Evolutionary conservation across 1,140 invertebrate species (phyloP).

Genomic region (Listronotus oregonensis): DNA sequence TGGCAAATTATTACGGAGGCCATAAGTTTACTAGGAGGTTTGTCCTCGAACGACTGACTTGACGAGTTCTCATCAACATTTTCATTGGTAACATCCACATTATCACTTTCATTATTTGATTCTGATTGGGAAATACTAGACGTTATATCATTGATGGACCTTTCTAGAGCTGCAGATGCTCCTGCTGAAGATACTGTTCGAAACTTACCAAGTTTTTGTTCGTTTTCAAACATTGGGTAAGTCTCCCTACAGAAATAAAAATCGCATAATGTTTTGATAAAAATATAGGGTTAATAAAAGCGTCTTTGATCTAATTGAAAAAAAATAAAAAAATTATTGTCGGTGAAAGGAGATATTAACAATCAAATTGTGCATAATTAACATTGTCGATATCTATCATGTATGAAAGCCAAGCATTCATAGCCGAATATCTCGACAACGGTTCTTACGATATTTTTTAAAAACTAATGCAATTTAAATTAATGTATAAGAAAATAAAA

Average conservation of each 20-base stretch:
- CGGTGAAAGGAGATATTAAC: no score
- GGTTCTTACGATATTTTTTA: no score
- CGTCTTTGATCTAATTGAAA: no score
- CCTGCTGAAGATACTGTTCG: constrained; percentile 61
- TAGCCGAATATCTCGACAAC: no score
- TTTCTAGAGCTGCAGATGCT: constrained; percentile 31
- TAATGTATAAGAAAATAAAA: no score
- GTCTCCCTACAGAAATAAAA: constrained; percentile 60
- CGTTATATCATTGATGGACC: constrained; percentile 33
- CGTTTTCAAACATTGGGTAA: constrained; percentile 71
- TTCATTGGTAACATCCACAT: constrained; percentile 12
- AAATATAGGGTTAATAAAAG: no score
- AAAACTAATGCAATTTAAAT: no score
- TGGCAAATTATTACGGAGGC: constrained; percentile 58
- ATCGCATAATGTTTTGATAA: background rate
- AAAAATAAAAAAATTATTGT: no score
- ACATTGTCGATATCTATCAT: no score
- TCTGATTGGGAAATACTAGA: constrained; percentile 25
- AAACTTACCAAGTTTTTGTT: constrained; percentile 68
- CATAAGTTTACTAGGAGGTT: constrained; percentile 27
- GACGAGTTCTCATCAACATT: constrained; percentile 32
- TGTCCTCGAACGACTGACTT: constrained; percentile 24
- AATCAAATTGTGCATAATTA: no score
- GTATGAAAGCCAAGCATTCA: no score
- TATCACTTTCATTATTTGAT: constrained; percentile 16